Evolutionary conservation across 2,888 invertebrate genomes (phyloP).

Genomic region (Ceraclea dissimilis): DNA sequence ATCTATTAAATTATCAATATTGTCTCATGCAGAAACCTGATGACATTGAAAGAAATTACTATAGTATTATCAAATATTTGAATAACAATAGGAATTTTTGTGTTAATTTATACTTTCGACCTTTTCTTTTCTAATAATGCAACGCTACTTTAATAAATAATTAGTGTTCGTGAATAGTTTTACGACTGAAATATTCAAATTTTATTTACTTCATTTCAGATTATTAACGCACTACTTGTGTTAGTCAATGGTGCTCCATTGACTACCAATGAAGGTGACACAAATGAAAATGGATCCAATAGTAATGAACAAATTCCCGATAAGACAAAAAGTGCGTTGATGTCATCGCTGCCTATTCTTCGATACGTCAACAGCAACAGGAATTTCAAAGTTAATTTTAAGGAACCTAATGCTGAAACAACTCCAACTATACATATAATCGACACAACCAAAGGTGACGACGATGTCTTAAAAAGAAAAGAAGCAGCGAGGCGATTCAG

Average conservation of each 20-base stretch:
- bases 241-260: not conserved
- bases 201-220: not conserved
- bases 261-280: not conserved
- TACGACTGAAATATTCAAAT: too few relatives aligned
- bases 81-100: not conserved
- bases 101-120: too few relatives aligned
- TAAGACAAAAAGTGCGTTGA: conserved; percentile 5
- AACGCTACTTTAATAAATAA: too few relatives aligned
- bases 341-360: conserved; percentile 13
- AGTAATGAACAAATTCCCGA: not conserved
- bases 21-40: not conserved
- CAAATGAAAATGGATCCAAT: not conserved
- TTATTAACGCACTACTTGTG: not conserved
- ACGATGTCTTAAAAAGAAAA: not conserved
- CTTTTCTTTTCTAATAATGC: too few relatives aligned
- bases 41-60: not conserved
- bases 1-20: too few relatives aligned
- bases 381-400: conserved; percentile 7
- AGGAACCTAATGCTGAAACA: not conserved
- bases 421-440: conserved; percentile 4
- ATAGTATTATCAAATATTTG: not conserved
- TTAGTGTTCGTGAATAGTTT: too few relatives aligned
- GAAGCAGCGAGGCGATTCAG: conserved; percentile 3
- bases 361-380: conserved; percentile 1
- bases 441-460: not conserved